Evolutionary conservation across 2,797 vertebrate species (phyloP).

Genomic region (Bryconaethiops microstoma): DNA sequence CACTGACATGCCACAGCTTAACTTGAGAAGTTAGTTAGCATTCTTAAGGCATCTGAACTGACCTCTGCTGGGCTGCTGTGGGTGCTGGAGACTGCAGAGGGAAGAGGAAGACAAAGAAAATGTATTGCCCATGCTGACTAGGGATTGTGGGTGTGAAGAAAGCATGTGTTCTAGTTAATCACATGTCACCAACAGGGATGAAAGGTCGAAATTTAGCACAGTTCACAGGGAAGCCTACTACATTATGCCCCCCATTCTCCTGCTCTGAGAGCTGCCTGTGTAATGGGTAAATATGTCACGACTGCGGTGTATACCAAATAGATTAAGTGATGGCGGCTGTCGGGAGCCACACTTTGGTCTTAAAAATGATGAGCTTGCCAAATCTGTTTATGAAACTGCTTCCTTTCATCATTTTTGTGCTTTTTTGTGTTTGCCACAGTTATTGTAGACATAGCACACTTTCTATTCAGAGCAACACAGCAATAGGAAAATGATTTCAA

Average conservation of each 20-base stretch:
- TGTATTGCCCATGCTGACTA: slow-evolving; percentile 74
- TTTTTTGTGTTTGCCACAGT: slow-evolving; percentile 69
- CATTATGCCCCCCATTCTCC: slow-evolving; percentile 65
- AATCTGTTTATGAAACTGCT: slow-evolving; percentile 80
- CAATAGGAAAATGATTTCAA: slow-evolving; percentile 56
- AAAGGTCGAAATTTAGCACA: slow-evolving; percentile 79
- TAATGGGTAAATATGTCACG: slow-evolving; percentile 74
- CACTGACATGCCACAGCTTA: neutral
- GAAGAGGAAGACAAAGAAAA: slow-evolving; percentile 70
- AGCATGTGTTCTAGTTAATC: slow-evolving; percentile 81
- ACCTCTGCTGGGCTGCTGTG: slow-evolving; percentile 15
- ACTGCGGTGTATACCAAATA: slow-evolving; percentile 70
- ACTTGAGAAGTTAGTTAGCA: slow-evolving; percentile 23
- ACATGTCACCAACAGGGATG: slow-evolving; percentile 77
- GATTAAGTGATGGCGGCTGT: slow-evolving; percentile 78
- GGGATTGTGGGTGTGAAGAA: slow-evolving; percentile 69
- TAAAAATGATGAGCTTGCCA: slow-evolving; percentile 62
- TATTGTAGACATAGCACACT: slow-evolving; percentile 63
- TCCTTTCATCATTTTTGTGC: slow-evolving; percentile 68
- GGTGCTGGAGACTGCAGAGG: slow-evolving; percentile 36
- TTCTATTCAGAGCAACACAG: slow-evolving; percentile 47
- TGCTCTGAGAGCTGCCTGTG: slow-evolving; percentile 67
- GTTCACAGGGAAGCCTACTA: slow-evolving; percentile 70
- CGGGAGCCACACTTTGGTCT: slow-evolving; percentile 69
- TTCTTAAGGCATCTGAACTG: slow-evolving; percentile 39